phyloP scores from a whole-genome alignment of 2,888 invertebrate genomes.

The Rugalucina vietnamica region DNA sequence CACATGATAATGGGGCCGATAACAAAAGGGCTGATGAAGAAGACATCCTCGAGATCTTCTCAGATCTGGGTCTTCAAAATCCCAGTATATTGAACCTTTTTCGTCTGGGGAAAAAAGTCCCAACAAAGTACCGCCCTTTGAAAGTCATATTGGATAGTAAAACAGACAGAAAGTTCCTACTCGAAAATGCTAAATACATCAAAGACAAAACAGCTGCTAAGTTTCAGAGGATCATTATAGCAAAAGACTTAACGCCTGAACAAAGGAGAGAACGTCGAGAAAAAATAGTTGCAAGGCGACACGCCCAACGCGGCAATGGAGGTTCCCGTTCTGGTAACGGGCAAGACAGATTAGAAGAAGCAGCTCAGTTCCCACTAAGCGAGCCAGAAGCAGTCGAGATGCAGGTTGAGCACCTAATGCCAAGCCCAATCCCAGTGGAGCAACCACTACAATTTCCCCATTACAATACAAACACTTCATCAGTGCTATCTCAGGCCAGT shows the following conservation, averaged over 20 bases:
- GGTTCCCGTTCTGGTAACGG: too few species aligned
- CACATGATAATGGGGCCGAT: neutral
- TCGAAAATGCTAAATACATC: neutral
- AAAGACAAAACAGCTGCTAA: neutral
- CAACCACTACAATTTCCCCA: neutral
- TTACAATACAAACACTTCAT: neutral
- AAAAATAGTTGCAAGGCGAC: neutral
- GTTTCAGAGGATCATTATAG: neutral
- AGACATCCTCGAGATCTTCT: neutral
- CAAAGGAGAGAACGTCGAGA: neutral
- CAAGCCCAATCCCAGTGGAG: neutral
- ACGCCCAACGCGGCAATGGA: neutral
- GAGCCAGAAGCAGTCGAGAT: neutral
- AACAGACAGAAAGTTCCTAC: neutral
- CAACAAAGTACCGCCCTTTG: neutral
- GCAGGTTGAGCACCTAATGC: neutral
- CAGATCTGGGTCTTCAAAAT: neutral
- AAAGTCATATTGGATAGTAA: neutral
- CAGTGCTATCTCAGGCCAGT: neutral
- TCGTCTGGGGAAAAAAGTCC: neutral
- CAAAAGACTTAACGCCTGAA: neutral
- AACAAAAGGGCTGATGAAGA: neutral
- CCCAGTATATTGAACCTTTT: neutral
- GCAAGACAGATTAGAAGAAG: too few species aligned
- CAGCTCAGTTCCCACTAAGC: neutral